phyloP scores from a whole-genome alignment of 2,113 vertebrate genomes.

The Helogale parvula region DNA sequence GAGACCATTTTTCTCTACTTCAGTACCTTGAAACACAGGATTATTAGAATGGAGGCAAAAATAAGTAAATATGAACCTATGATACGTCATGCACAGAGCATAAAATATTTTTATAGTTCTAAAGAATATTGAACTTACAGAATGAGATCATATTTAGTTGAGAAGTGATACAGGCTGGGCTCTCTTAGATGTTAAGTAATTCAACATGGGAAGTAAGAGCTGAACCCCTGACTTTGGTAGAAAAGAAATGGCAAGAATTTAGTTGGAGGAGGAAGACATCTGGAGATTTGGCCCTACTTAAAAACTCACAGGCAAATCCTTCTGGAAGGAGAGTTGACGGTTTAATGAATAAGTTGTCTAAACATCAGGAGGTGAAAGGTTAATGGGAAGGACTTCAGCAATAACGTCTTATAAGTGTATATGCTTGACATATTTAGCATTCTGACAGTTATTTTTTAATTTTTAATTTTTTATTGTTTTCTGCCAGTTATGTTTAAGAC shows the following conservation, averaged over 20 bases:
- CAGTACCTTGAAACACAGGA: neutral
- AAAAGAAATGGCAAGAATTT: neutral
- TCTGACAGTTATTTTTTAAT: neutral
- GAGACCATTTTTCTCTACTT: neutral
- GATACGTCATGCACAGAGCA: neutral
- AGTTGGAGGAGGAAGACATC: neutral
- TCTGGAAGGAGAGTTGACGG: constrained; percentile 62
- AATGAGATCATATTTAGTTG: neutral
- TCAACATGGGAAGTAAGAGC: neutral
- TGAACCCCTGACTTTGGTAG: neutral
- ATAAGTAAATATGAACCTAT: neutral
- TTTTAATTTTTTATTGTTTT: neutral
- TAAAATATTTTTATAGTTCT: neutral
- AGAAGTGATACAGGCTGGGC: neutral
- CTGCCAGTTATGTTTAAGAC: neutral
- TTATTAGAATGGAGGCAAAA: neutral
- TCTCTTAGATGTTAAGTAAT: neutral
- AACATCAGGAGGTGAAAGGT: constrained; percentile 62
- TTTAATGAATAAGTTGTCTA: constrained; percentile 69
- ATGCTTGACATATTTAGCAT: constrained; percentile 4
- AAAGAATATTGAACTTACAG: neutral
- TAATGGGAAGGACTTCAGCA: constrained; percentile 28
- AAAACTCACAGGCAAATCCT: constrained; percentile 69
- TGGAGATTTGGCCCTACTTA: constrained; percentile 41
- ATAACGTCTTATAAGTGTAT: constrained; percentile 62